Evolutionary conservation across 2,888 invertebrate genomes (phyloP).

Genomic region (Spatulosminthurus flaviceps): DNA sequence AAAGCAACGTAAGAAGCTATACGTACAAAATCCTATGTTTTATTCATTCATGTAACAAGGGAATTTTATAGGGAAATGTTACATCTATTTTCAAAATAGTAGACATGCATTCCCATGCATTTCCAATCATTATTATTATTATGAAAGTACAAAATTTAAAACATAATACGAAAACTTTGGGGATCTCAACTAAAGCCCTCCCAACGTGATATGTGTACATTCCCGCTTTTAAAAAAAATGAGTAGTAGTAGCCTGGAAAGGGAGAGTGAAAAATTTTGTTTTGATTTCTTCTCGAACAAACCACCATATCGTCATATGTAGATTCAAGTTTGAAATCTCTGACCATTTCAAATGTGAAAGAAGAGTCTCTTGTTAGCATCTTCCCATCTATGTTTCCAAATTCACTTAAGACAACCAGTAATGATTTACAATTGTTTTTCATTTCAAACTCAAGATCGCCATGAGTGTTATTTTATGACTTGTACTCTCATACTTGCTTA

Average conservation of each 20-base stretch:
- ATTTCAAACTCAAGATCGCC: conserved; percentile 8
- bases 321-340: background rate
- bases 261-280: conserved; percentile 29
- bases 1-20: no score
- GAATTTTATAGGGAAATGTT: no score
- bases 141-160: no score
- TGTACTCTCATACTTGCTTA: background rate
- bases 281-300: conserved; percentile 38
- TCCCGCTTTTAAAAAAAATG: background rate
- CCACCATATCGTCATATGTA: conserved; percentile 32
- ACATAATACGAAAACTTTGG: no score
- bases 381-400: background rate
- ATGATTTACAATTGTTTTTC: conserved; percentile 42
- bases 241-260: conserved; percentile 21
- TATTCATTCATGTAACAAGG: no score
- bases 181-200: conserved; percentile 13
- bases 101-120: no score
- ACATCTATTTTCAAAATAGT: no score
- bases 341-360: no score
- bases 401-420: background rate
- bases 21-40: no score
- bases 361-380: no score
- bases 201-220: background rate
- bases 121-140: no score
- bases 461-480: background rate